phyloP scores from a whole-genome alignment of 1,140 invertebrate species.

The Acromyrmex heyeri region DNA sequence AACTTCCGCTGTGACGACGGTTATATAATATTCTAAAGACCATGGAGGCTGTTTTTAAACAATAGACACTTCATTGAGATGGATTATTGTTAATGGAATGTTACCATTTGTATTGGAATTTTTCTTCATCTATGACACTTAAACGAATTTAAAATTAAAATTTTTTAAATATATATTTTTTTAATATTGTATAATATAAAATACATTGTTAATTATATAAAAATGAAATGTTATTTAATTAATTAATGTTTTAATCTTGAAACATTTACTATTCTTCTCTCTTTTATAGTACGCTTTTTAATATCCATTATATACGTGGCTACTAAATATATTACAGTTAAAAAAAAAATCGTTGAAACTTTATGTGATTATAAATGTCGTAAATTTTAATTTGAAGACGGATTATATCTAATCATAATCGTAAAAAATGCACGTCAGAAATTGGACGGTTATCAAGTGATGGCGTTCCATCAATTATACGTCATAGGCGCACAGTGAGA shows the following conservation, averaged over 20 bases:
- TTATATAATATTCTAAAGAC: conserved; percentile 45
- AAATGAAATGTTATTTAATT: neutral
- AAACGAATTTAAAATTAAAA: conserved; percentile 1
- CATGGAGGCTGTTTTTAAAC: conserved; percentile 36
- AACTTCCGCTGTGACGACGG: conserved; percentile 10
- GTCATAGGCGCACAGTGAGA: conserved; percentile 44
- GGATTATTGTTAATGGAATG: neutral
- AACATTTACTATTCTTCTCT: neutral
- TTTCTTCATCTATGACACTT: neutral
- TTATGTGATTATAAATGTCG: neutral
- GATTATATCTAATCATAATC: neutral
- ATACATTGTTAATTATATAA: neutral
- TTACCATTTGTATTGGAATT: neutral
- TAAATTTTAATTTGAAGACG: neutral
- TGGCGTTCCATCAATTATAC: conserved; percentile 45
- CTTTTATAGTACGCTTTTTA: neutral
- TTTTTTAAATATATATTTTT: neutral
- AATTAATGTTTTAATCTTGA: conserved; percentile 3
- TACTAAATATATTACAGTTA: neutral
- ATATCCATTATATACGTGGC: neutral
- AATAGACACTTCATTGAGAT: neutral
- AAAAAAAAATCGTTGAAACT: neutral
- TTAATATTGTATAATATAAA: neutral
- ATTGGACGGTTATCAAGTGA: conserved; percentile 34
- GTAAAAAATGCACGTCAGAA: conserved; percentile 24